phyloP scores from a whole-genome alignment of 1,140 invertebrate species.

The Cyphomyrmex costatus region DNA sequence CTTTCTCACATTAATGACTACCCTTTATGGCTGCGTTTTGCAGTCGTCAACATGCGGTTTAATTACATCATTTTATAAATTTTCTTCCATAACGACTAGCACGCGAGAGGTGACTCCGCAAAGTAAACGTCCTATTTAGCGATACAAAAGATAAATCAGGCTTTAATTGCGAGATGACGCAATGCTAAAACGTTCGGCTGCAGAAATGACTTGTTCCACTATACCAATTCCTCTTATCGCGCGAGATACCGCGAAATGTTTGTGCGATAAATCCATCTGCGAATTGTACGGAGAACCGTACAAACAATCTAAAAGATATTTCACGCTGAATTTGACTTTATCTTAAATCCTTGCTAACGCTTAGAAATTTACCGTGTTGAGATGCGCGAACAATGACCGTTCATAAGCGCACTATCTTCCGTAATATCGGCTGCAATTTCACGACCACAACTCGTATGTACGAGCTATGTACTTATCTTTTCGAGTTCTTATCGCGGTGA shows the following conservation, averaged over 20 bases:
- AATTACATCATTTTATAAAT: slow-evolving; percentile 84
- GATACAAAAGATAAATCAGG: slow-evolving; percentile 83
- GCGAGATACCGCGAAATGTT: slow-evolving; percentile 1
- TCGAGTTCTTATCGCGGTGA: slow-evolving; percentile 31
- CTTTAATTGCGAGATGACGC: slow-evolving; percentile 80
- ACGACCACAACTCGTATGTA: slow-evolving; percentile 10
- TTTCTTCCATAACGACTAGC: slow-evolving; percentile 36
- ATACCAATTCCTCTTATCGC: too few species aligned
- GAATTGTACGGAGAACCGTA: neutral
- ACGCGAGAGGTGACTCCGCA: slow-evolving; percentile 10
- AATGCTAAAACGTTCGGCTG: slow-evolving; percentile 16
- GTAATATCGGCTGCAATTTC: slow-evolving; percentile 21
- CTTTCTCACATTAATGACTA: slow-evolving; percentile 80
- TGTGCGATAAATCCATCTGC: slow-evolving; percentile 37
- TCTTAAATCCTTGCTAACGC: slow-evolving; percentile 19
- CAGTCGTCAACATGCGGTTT: slow-evolving; percentile 61
- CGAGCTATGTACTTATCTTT: slow-evolving; percentile 15
- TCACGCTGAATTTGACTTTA: slow-evolving; percentile 8
- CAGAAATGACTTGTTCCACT: slow-evolving; percentile 1
- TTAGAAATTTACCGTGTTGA: slow-evolving; percentile 18
- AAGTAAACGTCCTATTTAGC: slow-evolving; percentile 81
- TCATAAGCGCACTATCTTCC: slow-evolving; percentile 1
- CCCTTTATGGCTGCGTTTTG: slow-evolving; percentile 74
- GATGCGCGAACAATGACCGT: slow-evolving; percentile 17
- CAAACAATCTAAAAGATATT: slow-evolving; percentile 24